A percentile compares a stretch with the other conserved stretches of the same genome.
Conservation (phyloP, 2,888 invertebrate species). For the Drosophila nigricruria region DNA sequence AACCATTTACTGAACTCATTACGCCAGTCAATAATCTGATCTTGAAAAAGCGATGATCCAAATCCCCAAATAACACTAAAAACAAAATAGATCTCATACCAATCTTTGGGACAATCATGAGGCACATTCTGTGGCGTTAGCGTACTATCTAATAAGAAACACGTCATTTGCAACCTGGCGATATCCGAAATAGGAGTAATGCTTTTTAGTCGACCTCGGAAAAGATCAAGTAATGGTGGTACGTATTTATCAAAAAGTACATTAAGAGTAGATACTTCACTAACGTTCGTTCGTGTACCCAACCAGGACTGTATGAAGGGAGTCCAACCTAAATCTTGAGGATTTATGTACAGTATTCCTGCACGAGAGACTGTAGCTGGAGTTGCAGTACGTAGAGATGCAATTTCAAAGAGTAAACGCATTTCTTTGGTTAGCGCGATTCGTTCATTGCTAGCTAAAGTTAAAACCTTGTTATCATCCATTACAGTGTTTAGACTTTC, state of each 20-base stretch:
- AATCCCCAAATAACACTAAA: slow-evolving; percentile 97
- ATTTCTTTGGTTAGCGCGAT: slow-evolving; percentile 95
- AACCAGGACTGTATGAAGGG: slow-evolving; percentile 96
- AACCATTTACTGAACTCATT: slow-evolving; percentile 98
- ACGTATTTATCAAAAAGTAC: slow-evolving; percentile 97
- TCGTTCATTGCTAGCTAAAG: slow-evolving; percentile 96
- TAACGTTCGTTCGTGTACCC: slow-evolving; percentile 89
- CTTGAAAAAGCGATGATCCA: slow-evolving; percentile 95
- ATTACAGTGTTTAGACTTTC: slow-evolving; percentile 98
- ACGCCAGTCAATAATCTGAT: slow-evolving; percentile 95
- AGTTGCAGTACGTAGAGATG: slow-evolving; percentile 95
- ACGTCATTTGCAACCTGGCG: slow-evolving; percentile 94
- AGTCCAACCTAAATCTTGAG: slow-evolving; percentile 97
- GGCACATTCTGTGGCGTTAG: slow-evolving; percentile 93
- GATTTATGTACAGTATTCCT: slow-evolving; percentile 97
- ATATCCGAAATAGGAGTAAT: slow-evolving; percentile 96
- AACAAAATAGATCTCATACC: slow-evolving; percentile 96
- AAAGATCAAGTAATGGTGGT: slow-evolving; percentile 92
- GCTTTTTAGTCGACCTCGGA: slow-evolving; percentile 91
- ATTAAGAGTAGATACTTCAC: slow-evolving; percentile 92
- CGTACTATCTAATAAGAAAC: slow-evolving; percentile 94
- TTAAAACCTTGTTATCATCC: slow-evolving; percentile 98
- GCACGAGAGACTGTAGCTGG: slow-evolving; percentile 98
- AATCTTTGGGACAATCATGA: slow-evolving; percentile 95
- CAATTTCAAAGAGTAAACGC: slow-evolving; percentile 97